A percentile compares a stretch with the other conserved stretches of the same genome.
Conservation (phyloP, 30 jellyfish, hydroid and myxozoan genomes). For the Rhopilema esculentum region DNA sequence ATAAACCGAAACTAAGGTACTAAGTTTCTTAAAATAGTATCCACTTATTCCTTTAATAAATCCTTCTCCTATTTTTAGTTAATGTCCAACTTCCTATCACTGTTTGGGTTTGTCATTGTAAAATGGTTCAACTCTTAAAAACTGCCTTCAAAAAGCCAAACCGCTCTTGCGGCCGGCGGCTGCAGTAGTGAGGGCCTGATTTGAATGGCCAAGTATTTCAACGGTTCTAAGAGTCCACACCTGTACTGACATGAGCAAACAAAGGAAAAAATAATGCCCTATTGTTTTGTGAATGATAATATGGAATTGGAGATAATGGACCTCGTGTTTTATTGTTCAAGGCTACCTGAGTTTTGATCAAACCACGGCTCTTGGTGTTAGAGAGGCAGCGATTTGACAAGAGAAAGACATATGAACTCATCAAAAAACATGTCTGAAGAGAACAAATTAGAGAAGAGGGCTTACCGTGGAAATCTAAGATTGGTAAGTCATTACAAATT, state of each 20-base stretch:
- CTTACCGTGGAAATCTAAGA: conserved; percentile 56
- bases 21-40: too few relatives aligned
- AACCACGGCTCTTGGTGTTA: conserved; percentile 39
- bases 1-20: too few relatives aligned
- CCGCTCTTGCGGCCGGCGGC: conserved; percentile 11
- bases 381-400: conserved; percentile 22
- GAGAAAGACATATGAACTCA: background rate
- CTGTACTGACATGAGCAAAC: conserved; percentile 74
- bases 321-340: conserved; percentile 73
- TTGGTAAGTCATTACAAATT: conserved; percentile 23
- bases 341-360: conserved; percentile 38
- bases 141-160: too few relatives aligned
- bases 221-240: conserved; percentile 63
- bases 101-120: too few relatives aligned
- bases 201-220: background rate
- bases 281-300: conserved; percentile 58
- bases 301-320: conserved; percentile 56
- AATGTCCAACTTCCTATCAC: too few relatives aligned
- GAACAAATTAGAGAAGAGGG: conserved; percentile 41
- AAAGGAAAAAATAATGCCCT: conserved; percentile 52
- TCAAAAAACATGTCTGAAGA: conserved; percentile 42
- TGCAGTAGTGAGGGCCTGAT: background rate
- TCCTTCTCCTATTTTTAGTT: too few relatives aligned
- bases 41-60: too few relatives aligned
- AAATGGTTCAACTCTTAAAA: too few relatives aligned